Percentiles rank a stretch among this genome's conserved stretches.
Evolutionary conservation across 2,888 invertebrate genomes (phyloP).

Genomic region (Lamellibrachia satsuma): DNA sequence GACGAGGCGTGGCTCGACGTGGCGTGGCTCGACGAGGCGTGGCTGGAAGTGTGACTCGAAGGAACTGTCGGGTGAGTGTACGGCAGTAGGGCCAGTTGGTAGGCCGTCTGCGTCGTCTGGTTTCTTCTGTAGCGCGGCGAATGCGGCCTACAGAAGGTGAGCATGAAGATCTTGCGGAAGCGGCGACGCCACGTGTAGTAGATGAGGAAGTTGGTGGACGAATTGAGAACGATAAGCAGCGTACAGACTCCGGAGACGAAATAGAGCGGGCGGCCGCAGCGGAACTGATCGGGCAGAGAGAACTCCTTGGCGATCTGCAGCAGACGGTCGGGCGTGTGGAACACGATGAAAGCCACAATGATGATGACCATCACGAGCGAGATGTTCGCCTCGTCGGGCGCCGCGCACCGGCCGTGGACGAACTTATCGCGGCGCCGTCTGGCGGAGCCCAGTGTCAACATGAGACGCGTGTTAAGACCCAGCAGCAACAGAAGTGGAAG

Average conservation of each 20-base stretch:
- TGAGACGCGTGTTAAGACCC: slow-evolving; percentile 34
- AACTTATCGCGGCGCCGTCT: not conserved
- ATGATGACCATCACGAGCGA: slow-evolving; percentile 38
- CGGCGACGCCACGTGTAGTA: slow-evolving; percentile 36
- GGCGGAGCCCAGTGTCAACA: slow-evolving; percentile 27
- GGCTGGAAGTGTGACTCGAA: not conserved
- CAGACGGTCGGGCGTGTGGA: slow-evolving; percentile 39
- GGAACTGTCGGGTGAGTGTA: not conserved
- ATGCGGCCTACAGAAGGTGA: not conserved
- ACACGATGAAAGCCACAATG: slow-evolving; percentile 35
- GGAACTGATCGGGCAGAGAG: not conserved
- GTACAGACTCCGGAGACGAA: slow-evolving; percentile 29
- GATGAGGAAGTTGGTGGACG: slow-evolving; percentile 38
- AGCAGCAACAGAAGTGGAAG: slow-evolving; percentile 34
- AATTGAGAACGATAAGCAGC: slow-evolving; percentile 36
- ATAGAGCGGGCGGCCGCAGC: slow-evolving; percentile 31
- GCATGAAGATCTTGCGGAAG: slow-evolving; percentile 32
- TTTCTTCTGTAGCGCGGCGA: not conserved
- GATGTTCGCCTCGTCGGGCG: slow-evolving; percentile 35
- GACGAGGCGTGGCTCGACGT: not conserved
- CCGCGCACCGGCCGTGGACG: not conserved
- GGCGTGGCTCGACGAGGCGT: not conserved
- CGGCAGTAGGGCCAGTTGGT: not conserved
- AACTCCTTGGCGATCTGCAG: slow-evolving; percentile 24
- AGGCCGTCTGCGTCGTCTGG: not conserved